Evolutionary conservation across 2,888 invertebrate species (phyloP), one percentile per base, ranked within the genome.

Genomic region (Altica lythri): DNA sequence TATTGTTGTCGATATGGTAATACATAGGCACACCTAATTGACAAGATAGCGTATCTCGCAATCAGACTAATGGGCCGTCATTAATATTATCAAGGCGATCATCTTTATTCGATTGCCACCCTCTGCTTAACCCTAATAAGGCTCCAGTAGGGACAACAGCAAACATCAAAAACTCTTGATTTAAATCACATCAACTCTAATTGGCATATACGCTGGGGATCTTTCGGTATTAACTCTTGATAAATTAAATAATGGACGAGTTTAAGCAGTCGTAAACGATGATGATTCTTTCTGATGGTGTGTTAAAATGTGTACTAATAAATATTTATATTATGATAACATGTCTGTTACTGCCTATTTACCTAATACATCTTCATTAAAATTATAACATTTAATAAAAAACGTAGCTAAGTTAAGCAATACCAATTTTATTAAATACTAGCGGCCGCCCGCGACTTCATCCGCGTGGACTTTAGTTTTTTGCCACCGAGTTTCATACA

Each of bases 61-160:
- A 65, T 65, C 61, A 55, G 60, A 43, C 64, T 66, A 70, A 68
- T 69, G 68, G 66, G 55, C 60, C 70, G 63, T 68, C 66, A 59
- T 67, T 68, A 68, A 68, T 61, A 57, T 67, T 67, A 68, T 67
- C 67, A 68, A 56, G 57, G 55, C 62, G 61, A 68, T 67, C 64
- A 52, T 59, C 56, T 61, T 65, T 62, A 66, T 61, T 65, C 61
- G 60, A 68, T 67, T 68, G 61, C 63, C 63, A 68, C 68, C 67
- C 68, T 66, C 66, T 66, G 61, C 63, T 67, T 66, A 64, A 60
- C 64, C 61, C 63, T 60, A 63, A 60, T 56, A 62, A 61, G 60
- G 50, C 60, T 37, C 17, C 52, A 29, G 40, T 42, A 48, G 64
- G 61, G 61, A 45, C 19, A 42, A 44, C 37, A 47, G 60, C 54